Percentiles rank a stretch among this genome's conserved stretches.
Conservation (phyloP, 1,140 invertebrate species). For the Cydia amplana region DNA sequence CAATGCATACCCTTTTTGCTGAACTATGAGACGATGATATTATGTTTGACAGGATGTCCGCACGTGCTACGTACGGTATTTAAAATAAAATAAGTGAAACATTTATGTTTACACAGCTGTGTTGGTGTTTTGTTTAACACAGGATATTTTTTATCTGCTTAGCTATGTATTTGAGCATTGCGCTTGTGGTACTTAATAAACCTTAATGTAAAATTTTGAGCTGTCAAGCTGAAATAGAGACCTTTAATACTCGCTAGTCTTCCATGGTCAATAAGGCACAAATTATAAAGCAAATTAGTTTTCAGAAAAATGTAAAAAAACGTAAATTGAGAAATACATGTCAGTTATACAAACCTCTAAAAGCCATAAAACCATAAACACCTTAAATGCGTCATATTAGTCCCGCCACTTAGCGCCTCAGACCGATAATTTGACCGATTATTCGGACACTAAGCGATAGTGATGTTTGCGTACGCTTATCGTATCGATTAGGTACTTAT, state of each 20-base stretch:
- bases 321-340: too few species aligned
- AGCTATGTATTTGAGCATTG: background rate
- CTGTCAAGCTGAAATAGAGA: too few species aligned
- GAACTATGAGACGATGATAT: background rate
- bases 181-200: too few species aligned
- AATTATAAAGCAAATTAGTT: too few species aligned
- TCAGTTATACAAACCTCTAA: too few species aligned
- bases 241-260: too few species aligned
- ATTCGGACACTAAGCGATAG: constrained; percentile 26
- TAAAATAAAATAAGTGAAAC: constrained; percentile 27
- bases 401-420: background rate
- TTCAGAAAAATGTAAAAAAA: too few species aligned
- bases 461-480: constrained; percentile 12
- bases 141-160: background rate
- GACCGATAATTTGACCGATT: constrained; percentile 26
- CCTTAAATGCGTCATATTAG: background rate
- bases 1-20: background rate
- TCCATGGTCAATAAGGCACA: too few species aligned
- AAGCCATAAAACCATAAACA: background rate
- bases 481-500: constrained; percentile 14
- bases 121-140: background rate
- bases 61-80: background rate
- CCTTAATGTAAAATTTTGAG: too few species aligned
- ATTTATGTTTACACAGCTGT: constrained; percentile 22
- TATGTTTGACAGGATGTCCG: constrained; percentile 17